Evolutionary conservation across 2,113 vertebrate species (phyloP).

Genomic region (Brienomyrus longianalis): DNA sequence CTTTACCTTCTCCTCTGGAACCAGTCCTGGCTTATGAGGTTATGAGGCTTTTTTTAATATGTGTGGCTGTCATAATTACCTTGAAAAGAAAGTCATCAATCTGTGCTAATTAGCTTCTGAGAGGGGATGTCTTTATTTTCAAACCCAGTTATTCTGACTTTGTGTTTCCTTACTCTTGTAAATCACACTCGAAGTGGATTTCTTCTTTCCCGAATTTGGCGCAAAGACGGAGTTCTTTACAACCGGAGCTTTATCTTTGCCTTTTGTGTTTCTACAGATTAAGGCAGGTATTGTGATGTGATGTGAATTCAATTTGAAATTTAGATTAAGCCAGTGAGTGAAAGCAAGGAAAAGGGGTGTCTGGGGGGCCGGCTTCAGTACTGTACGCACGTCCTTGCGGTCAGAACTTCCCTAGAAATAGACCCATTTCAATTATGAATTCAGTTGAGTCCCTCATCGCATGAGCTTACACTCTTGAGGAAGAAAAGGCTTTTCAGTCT

Average conservation of each 20-base stretch:
- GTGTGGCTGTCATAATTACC: slow-evolving; percentile 5
- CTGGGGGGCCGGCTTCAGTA: not conserved
- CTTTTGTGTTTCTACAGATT: slow-evolving; percentile 3
- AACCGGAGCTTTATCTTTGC: not conserved
- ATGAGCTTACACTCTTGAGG: not conserved
- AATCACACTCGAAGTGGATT: slow-evolving; percentile 4
- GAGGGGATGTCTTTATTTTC: slow-evolving; percentile 14
- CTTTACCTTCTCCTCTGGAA: not conserved
- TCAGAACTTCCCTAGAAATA: not conserved
- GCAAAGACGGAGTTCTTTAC: not conserved
- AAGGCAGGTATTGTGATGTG: not conserved
- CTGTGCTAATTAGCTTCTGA: slow-evolving; percentile 21
- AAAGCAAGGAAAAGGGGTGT: not conserved
- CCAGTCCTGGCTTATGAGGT: not conserved
- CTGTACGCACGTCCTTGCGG: not conserved
- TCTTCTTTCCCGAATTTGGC: not conserved
- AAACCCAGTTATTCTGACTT: slow-evolving; percentile 19
- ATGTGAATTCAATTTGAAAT: slow-evolving; percentile 2
- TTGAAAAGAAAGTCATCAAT: slow-evolving; percentile 16
- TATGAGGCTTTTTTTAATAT: not conserved
- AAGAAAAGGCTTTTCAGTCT: not conserved
- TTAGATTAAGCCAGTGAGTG: not conserved
- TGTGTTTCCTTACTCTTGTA: not conserved
- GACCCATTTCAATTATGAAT: slow-evolving; percentile 1
- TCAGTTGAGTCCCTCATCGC: not conserved